These are phyloP conservation scores for Rapana venosa DNA, from an alignment of 2,888 invertebrate species.

Conservation along the genomic window DNA sequence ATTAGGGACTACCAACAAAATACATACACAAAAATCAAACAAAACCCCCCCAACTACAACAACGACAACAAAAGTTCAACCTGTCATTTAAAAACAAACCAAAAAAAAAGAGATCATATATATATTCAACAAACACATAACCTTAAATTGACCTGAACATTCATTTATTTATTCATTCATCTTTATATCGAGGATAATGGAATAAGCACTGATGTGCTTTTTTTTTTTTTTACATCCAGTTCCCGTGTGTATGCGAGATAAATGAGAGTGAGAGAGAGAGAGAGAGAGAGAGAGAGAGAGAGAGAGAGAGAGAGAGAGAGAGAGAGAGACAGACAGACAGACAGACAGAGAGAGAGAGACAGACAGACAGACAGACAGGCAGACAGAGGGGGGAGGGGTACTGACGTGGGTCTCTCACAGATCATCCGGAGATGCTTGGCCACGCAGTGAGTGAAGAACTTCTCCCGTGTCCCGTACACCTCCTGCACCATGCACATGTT, in stretches of 20 bases:
- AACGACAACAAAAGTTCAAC: too few species aligned
- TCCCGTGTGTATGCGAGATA: neutral
- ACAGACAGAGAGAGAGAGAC: neutral
- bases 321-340: neutral
- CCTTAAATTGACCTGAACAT: too few species aligned
- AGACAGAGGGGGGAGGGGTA: conserved; percentile 19
- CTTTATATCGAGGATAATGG: too few species aligned
- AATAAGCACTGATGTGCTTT: too few species aligned
- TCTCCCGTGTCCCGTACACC: conserved; percentile 62
- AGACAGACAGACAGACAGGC: neutral
- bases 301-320: neutral
- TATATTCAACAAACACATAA: too few species aligned
- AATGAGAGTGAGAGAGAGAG: neutral
- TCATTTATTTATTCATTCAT: too few species aligned
- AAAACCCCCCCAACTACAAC: too few species aligned
- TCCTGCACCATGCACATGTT: conserved; percentile 72
- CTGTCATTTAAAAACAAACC: too few species aligned
- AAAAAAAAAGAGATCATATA: too few species aligned
- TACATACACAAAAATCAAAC: too few species aligned
- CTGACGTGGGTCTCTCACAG: conserved; percentile 70
- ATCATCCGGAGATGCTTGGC: conserved; percentile 62
- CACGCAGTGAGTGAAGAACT: conserved; percentile 66
- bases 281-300: neutral
- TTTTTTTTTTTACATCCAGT: too few species aligned
- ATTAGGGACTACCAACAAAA: too few species aligned